Percentiles rank a stretch among this genome's conserved stretches.
phyloP scores from a whole-genome alignment of 2,797 vertebrate species.

The Rhodeus uyekii region DNA sequence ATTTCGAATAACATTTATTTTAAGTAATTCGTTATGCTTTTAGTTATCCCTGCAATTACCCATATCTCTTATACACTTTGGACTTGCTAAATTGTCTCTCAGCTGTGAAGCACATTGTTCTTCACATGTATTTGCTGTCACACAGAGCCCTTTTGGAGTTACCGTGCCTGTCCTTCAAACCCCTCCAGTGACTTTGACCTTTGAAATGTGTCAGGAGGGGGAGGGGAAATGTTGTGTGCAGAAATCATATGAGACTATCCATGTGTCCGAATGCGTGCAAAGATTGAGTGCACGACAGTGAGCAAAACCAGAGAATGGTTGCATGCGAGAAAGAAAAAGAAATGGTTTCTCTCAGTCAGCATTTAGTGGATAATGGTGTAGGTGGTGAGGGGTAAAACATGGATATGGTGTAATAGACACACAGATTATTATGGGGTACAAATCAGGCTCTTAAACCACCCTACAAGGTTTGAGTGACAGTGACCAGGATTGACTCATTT shows the following conservation, averaged over 20 bases:
- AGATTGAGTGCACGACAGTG: constrained; percentile 48
- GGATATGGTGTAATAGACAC: constrained; percentile 27
- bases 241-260: constrained; percentile 59
- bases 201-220: constrained; percentile 80
- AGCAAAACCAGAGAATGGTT: constrained; percentile 47
- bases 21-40: too few species aligned
- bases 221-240: constrained; percentile 66
- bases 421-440: constrained; percentile 22
- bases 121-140: constrained; percentile 55
- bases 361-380: constrained; percentile 46
- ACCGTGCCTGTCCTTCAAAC: constrained; percentile 80
- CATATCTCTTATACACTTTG: constrained; percentile 33
- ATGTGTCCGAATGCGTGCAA: constrained; percentile 44
- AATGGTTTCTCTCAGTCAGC: constrained; percentile 52
- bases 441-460: constrained; percentile 17
- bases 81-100: constrained; percentile 64
- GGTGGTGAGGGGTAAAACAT: constrained; percentile 47
- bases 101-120: constrained; percentile 59
- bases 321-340: constrained; percentile 44
- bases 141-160: constrained; percentile 71
- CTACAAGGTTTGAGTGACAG: neutral
- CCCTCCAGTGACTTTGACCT: constrained; percentile 82
- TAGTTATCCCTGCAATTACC: neutral
- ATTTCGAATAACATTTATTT: too few species aligned
- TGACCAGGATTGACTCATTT: neutral